Conservation (phyloP, 2,797 vertebrate genomes). For the Pampus argenteus region DNA sequence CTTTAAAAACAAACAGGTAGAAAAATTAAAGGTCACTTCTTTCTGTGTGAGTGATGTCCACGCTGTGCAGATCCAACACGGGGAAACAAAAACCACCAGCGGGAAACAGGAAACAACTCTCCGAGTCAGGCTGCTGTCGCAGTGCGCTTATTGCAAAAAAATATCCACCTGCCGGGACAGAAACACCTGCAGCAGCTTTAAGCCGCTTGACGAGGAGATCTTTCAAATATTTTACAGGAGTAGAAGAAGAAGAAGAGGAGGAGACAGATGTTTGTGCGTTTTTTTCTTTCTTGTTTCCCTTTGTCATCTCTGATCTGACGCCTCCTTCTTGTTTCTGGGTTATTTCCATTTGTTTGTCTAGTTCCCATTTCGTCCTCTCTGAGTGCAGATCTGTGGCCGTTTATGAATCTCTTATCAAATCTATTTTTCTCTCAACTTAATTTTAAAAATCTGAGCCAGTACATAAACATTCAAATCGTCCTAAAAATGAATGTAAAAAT, state of each 20-base stretch:
- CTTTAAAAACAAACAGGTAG: constrained; percentile 55
- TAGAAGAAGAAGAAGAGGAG: not conserved
- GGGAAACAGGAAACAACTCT: not conserved
- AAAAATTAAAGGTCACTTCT: constrained; percentile 44
- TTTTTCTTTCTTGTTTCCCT: not conserved
- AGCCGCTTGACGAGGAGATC: not conserved
- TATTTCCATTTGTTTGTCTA: not conserved
- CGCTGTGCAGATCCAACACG: constrained; percentile 16
- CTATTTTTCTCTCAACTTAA: not conserved
- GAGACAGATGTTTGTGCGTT: not conserved
- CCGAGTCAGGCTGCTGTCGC: constrained; percentile 1
- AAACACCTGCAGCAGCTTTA: constrained; percentile 14
- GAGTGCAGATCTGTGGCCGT: too few species aligned
- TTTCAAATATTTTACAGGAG: constrained; percentile 20
- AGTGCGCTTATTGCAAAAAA: constrained; percentile 20
- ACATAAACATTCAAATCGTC: not conserved
- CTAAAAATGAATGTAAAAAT: not conserved
- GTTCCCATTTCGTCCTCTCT: not conserved
- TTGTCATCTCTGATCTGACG: not conserved
- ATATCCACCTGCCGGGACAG: not conserved
- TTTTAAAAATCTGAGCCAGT: not conserved
- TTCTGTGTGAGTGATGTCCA: constrained; percentile 18
- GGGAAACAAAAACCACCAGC: not conserved
- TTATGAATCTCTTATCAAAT: not conserved
- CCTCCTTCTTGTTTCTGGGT: not conserved